phyloP scores from a whole-genome alignment of 2,797 vertebrate species.

The Leptatherina wallacei region DNA sequence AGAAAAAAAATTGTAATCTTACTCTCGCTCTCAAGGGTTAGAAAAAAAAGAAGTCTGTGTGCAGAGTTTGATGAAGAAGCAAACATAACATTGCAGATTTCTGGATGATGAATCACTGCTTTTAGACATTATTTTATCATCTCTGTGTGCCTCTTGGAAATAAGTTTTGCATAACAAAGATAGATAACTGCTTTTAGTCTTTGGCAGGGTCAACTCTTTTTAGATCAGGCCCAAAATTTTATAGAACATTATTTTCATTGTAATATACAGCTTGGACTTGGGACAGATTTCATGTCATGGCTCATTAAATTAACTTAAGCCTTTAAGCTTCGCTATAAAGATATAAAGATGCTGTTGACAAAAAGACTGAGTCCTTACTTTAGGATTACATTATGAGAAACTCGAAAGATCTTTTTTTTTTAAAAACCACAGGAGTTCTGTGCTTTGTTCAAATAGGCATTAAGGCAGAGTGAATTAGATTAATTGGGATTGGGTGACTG shows the following conservation, averaged over 20 bases:
- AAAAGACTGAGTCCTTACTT: constrained; percentile 33
- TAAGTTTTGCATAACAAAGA: constrained; percentile 49
- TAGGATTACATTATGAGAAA: constrained; percentile 46
- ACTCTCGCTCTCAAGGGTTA: constrained; percentile 31
- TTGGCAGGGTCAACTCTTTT: constrained; percentile 50
- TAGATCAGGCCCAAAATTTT: constrained; percentile 46
- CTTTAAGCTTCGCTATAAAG: constrained; percentile 40
- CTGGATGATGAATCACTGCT: constrained; percentile 52
- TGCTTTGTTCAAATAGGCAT: constrained; percentile 48
- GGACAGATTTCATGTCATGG: constrained; percentile 38
- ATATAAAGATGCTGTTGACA: constrained; percentile 49
- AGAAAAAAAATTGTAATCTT: constrained; percentile 24
- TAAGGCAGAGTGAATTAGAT: constrained; percentile 56
- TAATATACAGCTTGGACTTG: constrained; percentile 32
- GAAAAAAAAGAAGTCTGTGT: constrained; percentile 23
- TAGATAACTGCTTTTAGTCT: constrained; percentile 64
- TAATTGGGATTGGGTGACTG: constrained; percentile 42
- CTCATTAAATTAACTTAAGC: constrained; percentile 43
- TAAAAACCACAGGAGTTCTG: neutral
- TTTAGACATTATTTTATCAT: constrained; percentile 51
- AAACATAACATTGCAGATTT: constrained; percentile 32
- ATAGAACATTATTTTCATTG: constrained; percentile 55
- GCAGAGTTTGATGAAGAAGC: constrained; percentile 49
- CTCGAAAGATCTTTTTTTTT: constrained; percentile 41
- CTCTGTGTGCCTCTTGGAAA: constrained; percentile 30